A percentile compares a stretch with the other conserved stretches of the same genome.
phyloP scores from a whole-genome alignment of 2,113 vertebrate genomes.

The Pollimyrus isidori region DNA sequence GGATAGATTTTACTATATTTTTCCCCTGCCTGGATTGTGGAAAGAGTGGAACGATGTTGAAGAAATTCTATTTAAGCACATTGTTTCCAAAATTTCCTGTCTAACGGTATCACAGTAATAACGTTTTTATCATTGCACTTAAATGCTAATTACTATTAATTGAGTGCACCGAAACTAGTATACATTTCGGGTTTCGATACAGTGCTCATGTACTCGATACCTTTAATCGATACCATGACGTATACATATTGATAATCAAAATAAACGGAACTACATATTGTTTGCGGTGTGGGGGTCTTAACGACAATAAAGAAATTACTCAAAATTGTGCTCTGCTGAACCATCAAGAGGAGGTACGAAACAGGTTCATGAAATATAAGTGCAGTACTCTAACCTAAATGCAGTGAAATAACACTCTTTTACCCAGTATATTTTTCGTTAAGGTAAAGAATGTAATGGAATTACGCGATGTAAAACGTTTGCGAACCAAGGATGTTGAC shows the following conservation, averaged over 20 bases:
- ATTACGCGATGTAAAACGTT: neutral
- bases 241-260: neutral
- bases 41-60: neutral
- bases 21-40: neutral
- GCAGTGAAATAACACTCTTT: neutral
- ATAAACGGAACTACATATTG: neutral
- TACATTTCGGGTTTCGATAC: neutral
- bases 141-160: neutral
- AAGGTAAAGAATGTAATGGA: neutral
- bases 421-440: neutral
- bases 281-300: neutral
- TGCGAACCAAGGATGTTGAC: neutral
- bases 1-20: neutral
- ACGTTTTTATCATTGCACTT: neutral
- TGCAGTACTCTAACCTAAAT: neutral
- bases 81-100: neutral
- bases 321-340: neutral
- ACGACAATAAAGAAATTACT: neutral
- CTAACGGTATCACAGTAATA: neutral
- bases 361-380: neutral
- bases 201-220: neutral
- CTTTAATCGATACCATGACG: neutral
- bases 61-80: neutral
- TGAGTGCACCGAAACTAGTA: neutral
- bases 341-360: neutral